These are phyloP conservation scores for Eupsilia transversa DNA, from an alignment of 2,888 invertebrate genomes.

Conservation along the genomic window DNA sequence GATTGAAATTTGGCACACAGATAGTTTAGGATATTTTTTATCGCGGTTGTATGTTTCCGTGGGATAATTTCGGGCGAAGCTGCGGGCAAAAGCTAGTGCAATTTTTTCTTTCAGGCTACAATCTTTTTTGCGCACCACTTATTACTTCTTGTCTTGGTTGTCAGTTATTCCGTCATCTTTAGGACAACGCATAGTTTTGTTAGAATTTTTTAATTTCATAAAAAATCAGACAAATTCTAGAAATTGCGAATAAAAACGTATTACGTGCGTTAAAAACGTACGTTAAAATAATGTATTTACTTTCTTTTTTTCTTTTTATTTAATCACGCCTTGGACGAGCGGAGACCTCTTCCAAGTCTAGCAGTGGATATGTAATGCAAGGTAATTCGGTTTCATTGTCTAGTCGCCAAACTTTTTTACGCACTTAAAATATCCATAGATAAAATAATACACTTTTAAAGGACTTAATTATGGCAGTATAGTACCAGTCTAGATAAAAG, in stretches of 20 bases:
- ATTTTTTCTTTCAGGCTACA: not conserved
- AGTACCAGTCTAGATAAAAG: no score
- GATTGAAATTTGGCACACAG: not conserved
- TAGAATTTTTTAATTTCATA: not conserved
- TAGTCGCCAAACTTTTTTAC: no score
- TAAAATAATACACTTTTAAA: not conserved
- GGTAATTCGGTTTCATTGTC: not conserved
- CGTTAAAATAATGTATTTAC: no score
- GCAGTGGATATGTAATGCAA: no score
- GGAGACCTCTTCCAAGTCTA: no score
- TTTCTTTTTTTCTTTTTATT: no score
- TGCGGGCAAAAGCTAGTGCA: not conserved
- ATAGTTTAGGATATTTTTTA: not conserved
- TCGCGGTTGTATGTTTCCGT: not conserved
- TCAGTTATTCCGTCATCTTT: not conserved
- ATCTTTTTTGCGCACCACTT: conserved; percentile 21
- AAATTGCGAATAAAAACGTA: not conserved
- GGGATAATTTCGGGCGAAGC: not conserved
- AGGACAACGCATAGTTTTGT: not conserved
- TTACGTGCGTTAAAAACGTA: no score
- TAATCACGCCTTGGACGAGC: no score
- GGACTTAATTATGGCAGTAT: not conserved
- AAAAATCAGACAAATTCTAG: not conserved
- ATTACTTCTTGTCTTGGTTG: not conserved
- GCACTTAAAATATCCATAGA: not conserved